Evolutionary conservation across 2,797 vertebrate species (phyloP).

Genomic region (Sebastes hubbsi): DNA sequence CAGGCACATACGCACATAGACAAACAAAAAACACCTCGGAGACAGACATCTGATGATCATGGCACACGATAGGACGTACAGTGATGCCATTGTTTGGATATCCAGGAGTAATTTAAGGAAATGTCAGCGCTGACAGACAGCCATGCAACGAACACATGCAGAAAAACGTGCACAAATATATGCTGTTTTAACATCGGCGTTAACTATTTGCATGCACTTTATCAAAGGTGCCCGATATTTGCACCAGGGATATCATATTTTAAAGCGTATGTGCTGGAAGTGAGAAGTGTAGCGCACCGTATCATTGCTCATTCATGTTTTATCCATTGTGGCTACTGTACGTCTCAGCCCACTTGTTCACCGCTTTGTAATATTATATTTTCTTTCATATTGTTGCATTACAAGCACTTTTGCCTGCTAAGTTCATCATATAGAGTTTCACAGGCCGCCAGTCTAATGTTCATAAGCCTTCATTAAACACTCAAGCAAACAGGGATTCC

Average conservation of each 20-base stretch:
- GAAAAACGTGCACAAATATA: background rate
- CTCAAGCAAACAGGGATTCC: conserved; percentile 62
- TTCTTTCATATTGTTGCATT: conserved; percentile 52
- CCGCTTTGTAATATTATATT: conserved; percentile 62
- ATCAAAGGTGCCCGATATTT: background rate
- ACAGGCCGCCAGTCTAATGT: conserved; percentile 45
- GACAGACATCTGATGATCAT: conserved; percentile 62
- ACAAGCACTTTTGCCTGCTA: conserved; percentile 43
- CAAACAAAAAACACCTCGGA: conserved; percentile 47
- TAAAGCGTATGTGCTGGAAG: conserved; percentile 9
- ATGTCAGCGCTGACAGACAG: conserved; percentile 55
- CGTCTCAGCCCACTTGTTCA: conserved; percentile 36
- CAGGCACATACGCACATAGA: conserved; percentile 55
- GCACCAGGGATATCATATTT: conserved; percentile 40
- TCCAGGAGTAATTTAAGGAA: conserved; percentile 53
- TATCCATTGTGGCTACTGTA: conserved; percentile 59
- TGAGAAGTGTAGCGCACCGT: conserved; percentile 20
- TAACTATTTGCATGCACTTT: background rate
- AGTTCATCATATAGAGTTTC: conserved; percentile 68
- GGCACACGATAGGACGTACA: conserved; percentile 53
- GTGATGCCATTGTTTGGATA: conserved; percentile 67
- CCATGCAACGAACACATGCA: conserved; percentile 15
- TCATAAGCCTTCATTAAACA: conserved; percentile 55
- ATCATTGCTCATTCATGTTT: conserved; percentile 47
- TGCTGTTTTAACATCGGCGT: background rate